phyloP scores from a whole-genome alignment of 2,888 invertebrate species.

The Willowsia nigromaculata region DNA sequence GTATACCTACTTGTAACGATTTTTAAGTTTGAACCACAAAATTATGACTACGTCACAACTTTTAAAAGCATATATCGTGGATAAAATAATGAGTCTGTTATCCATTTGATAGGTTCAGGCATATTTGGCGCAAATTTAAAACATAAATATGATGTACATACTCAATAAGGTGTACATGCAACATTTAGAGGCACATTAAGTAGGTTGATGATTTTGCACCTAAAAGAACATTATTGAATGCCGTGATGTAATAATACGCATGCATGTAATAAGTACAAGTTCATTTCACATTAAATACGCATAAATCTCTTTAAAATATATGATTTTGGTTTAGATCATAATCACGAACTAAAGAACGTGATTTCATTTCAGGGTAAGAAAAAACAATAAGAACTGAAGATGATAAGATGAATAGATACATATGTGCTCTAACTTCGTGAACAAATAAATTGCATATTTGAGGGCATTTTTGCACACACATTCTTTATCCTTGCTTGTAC shows the following conservation, averaged over 20 bases:
- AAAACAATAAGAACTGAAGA: not conserved
- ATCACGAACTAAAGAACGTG: conserved; percentile 30
- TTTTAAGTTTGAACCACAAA: conserved; percentile 3
- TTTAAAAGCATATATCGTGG: not conserved
- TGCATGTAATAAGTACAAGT: conserved; percentile 18
- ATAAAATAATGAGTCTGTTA: not conserved
- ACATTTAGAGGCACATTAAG: not conserved
- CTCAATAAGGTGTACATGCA: not conserved
- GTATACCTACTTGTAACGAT: not conserved
- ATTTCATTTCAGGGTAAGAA: conserved; percentile 11
- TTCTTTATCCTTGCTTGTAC: not conserved
- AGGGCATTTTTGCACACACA: not conserved
- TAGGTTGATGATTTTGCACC: not conserved
- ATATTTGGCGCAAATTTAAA: not conserved
- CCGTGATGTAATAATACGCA: conserved; percentile 4
- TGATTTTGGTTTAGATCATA: conserved; percentile 21
- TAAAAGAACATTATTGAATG: not conserved
- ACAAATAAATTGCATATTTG: not conserved
- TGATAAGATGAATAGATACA: not conserved
- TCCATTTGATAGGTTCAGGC: not conserved
- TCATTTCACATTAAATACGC: conserved; percentile 47
- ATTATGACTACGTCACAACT: not conserved
- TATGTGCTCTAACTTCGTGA: not conserved
- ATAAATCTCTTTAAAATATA: conserved; percentile 32
- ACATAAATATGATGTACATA: not conserved